Evolutionary conservation across 2,888 invertebrate genomes (phyloP), one percentile per base, ranked within the genome.

Genomic region (Choreutis nemorana): DNA sequence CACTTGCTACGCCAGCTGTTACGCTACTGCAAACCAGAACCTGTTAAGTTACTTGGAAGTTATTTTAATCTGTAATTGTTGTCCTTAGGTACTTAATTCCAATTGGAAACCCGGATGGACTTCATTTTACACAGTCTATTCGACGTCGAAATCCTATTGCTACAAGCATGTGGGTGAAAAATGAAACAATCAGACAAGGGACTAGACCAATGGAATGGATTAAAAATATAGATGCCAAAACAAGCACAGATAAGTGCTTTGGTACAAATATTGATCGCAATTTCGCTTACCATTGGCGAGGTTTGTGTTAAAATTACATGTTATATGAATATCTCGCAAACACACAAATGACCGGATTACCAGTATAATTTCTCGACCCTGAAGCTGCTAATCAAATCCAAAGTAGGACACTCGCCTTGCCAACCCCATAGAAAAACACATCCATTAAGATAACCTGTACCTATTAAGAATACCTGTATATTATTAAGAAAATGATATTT

Each of bases 251-350:
- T 4, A 32, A 28, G 1, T 78, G 77, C 40, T 67, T 70, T 35
- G 77, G 77, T 16, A 71, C 67, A 2, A 68, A 77, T 37, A 53
- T 78, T 12, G 73, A 78, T 43, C 56, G 78, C 5, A 78, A 78
- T 42, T 78, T 77, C 33, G 72, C 75, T 25, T 77, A 66, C 48
- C 77, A 78, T 40, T 78, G 77, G 77, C 75, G 72, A 63, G 77
- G 78, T 75, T 15, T 43, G 43, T 32, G 22, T 11, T 6, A 13
- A 4, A 23, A 12, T 10, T 26, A 8, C 30, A 21, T 28, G 11
- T 6, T 31, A 11, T 12, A 26, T 16, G 13, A 4, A 5, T 26
- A 9, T 4, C 16, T 10, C 15, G 8, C 6, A 16, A 7, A 9
- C 16, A 26, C 10, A 26, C 11, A 15, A 26, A 16, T n/a, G n/a